Evolutionary conservation across 2,113 vertebrate genomes (phyloP), one percentile per base, ranked within the genome.

Genomic region (Panurus biarmicus): DNA sequence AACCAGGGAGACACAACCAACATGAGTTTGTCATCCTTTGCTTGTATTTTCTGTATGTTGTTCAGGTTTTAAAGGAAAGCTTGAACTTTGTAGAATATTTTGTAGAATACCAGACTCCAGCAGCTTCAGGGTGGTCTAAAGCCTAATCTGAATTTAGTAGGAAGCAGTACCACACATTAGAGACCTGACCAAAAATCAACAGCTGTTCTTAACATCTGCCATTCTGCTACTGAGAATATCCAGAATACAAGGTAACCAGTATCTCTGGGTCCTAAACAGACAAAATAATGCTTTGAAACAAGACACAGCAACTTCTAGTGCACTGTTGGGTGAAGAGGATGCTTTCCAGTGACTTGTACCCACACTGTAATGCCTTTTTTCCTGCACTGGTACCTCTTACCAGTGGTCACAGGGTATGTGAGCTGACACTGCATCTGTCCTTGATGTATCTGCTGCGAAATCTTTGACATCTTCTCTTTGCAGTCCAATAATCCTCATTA

Each of bases 21-120:
- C 6, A 6, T 3, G 19, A n/a, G 23, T 9, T 64, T 8, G 3
- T 45, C 17, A 38, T 9, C 4, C 5, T 57, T 21, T 36, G 2
- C 3, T 54, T 19, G 5, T 12, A 8, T 66, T 78, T 77, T 71
- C 29, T 16, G 4, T 7, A 10, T 0, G 1, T 16, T 70, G 8
- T 20, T 50, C 11, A 20, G 6, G 0, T 12, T 29, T 54, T 66
- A 48, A 31, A 87, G 31, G 36, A 47, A 72, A 64, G 2, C 5
- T 51, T 64, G 50, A 71, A 22, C 17, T 76, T 66, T 51, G 33
- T 29, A 2, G 36, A 69, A 21, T 48, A 66, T 85, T 76, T 86
- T 73, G 25, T 33, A 25, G 54, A 65, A 61, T 21, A 45, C 2
- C 15, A 73, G 71, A 6, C 23, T 53, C 20, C 35, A 78, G 29